Conservation (phyloP, 2,888 invertebrate genomes). For the Pollenia griseotomentosa region DNA sequence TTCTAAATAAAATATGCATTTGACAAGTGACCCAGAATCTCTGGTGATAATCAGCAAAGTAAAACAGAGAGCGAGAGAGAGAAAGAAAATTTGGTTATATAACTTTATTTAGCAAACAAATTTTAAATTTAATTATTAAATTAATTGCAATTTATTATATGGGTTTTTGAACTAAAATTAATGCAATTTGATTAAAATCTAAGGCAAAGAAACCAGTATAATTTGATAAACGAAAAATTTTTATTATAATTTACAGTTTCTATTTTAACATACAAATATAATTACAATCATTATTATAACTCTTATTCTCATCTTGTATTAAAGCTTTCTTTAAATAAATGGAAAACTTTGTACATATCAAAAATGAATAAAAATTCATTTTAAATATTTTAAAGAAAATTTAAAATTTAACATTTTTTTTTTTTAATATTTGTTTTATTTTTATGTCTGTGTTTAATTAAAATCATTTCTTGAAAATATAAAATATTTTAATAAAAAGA, state of each 20-base stretch:
- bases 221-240: background rate
- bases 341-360: background rate
- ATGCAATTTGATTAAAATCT: slow-evolving; percentile 3
- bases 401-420: background rate
- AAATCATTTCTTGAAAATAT: slow-evolving; percentile 32
- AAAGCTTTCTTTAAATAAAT: no score
- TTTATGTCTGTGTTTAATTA: slow-evolving; percentile 39
- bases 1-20: slow-evolving; percentile 57
- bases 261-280: background rate
- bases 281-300: background rate
- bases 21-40: slow-evolving; percentile 57
- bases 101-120: slow-evolving; percentile 22
- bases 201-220: background rate
- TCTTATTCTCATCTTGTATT: background rate
- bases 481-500: background rate
- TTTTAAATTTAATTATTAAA: slow-evolving; percentile 15
- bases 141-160: slow-evolving; percentile 32
- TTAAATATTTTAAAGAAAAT: background rate
- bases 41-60: slow-evolving; percentile 53
- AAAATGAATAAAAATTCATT: background rate
- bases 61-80: no score
- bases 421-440: background rate
- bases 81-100: slow-evolving; percentile 44
- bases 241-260: background rate
- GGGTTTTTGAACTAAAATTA: background rate